Conservation (phyloP, 2,797 vertebrate species). For the Tenualosa thibaudeaui region DNA sequence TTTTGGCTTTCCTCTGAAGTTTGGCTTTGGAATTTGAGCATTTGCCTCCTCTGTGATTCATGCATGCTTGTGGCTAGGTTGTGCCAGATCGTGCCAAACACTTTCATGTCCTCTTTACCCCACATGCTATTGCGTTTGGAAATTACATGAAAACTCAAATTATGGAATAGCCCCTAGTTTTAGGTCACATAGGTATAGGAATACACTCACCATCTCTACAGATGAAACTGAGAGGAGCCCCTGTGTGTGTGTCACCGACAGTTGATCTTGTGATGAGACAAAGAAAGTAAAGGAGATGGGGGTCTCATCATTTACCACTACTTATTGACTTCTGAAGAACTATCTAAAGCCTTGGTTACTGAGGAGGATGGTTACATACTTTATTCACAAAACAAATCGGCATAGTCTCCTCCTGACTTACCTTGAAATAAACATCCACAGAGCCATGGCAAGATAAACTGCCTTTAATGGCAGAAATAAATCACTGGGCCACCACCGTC, state of each 20-base stretch:
- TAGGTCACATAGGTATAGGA: background rate
- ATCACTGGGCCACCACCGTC: background rate
- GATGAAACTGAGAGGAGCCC: too few species aligned
- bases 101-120: background rate
- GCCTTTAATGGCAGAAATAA: background rate
- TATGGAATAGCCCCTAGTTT: background rate
- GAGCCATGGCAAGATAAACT: background rate
- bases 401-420: background rate
- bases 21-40: background rate
- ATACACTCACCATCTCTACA: background rate
- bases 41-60: background rate
- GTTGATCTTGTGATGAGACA: background rate
- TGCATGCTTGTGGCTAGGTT: background rate
- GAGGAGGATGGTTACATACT: background rate
- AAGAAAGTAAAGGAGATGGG: background rate
- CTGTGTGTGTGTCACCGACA: background rate
- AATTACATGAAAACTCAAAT: background rate
- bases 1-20: constrained; percentile 4
- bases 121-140: background rate
- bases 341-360: background rate
- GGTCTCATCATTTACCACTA: too few species aligned
- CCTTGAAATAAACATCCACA: background rate
- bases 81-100: background rate
- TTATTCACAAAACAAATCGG: background rate
- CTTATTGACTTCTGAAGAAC: background rate